Conservation (phyloP, 2,797 vertebrate species). For the Strix occidentalis region DNA sequence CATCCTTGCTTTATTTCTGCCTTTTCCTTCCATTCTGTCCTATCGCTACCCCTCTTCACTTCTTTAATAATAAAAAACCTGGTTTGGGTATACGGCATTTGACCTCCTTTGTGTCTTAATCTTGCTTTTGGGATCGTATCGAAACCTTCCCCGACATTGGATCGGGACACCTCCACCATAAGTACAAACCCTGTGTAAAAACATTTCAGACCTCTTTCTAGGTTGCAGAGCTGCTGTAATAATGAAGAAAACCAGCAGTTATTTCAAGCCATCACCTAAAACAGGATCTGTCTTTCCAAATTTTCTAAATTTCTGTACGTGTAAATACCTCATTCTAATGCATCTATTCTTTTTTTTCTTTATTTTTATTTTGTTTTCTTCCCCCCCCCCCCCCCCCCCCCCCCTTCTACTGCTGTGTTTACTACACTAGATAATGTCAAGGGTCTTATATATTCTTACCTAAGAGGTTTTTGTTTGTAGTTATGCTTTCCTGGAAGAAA, state of each 20-base stretch:
- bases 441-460: not conserved
- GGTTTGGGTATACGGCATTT: too few relatives aligned
- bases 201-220: not conserved
- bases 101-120: too few relatives aligned
- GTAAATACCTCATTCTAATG: not conserved
- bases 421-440: not conserved
- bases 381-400: too few relatives aligned
- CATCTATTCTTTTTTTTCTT: not conserved
- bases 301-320: not conserved
- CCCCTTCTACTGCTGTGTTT: not conserved
- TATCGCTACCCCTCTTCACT: too few relatives aligned
- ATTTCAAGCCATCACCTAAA: not conserved
- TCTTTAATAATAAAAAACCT: too few relatives aligned
- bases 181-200: not conserved
- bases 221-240: not conserved
- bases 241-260: not conserved
- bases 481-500: not conserved
- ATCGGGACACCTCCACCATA: not conserved
- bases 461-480: not conserved
- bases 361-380: too few relatives aligned
- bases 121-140: too few relatives aligned
- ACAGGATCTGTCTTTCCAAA: not conserved
- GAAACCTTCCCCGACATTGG: too few relatives aligned
- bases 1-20: too few relatives aligned
- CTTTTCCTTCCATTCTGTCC: too few relatives aligned